phyloP scores from a whole-genome alignment of 2,113 vertebrate species.

The Gopherus evgoodei region DNA sequence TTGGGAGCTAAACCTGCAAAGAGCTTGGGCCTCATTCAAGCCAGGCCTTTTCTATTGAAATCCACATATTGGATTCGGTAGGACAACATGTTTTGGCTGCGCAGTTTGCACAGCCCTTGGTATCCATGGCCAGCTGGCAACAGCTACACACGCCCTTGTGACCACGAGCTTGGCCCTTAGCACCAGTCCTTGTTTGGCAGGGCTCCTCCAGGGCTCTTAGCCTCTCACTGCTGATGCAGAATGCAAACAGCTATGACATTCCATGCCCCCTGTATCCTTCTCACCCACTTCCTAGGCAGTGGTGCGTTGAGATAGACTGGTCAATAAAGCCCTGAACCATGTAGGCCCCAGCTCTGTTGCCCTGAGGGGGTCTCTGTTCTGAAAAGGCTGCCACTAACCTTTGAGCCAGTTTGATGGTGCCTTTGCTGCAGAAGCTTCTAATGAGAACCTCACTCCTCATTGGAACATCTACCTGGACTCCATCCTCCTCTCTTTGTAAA shows the following conservation, averaged over 20 bases:
- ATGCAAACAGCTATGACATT: background rate
- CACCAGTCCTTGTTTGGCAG: background rate
- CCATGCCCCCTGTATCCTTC: background rate
- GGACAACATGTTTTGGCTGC: background rate
- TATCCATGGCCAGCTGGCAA: background rate
- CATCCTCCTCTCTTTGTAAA: background rate
- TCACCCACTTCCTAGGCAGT: background rate
- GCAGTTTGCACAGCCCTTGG: background rate
- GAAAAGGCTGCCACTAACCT: background rate
- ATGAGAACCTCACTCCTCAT: background rate
- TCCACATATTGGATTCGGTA: background rate
- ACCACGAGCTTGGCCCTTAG: background rate
- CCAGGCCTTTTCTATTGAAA: background rate
- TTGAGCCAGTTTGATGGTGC: background rate
- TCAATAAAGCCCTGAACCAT: background rate
- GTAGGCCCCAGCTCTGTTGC: background rate
- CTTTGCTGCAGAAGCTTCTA: background rate
- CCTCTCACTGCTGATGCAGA: background rate
- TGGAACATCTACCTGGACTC: background rate
- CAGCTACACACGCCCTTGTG: background rate
- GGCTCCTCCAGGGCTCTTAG: background rate
- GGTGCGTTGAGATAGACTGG: background rate
- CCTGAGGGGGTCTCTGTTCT: background rate
- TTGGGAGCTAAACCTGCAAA: background rate
- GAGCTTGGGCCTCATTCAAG: background rate